A percentile compares a stretch with the other conserved stretches of the same genome.
phyloP scores from a whole-genome alignment of 1,140 invertebrate genomes.

The Polypedilum pembai region DNA sequence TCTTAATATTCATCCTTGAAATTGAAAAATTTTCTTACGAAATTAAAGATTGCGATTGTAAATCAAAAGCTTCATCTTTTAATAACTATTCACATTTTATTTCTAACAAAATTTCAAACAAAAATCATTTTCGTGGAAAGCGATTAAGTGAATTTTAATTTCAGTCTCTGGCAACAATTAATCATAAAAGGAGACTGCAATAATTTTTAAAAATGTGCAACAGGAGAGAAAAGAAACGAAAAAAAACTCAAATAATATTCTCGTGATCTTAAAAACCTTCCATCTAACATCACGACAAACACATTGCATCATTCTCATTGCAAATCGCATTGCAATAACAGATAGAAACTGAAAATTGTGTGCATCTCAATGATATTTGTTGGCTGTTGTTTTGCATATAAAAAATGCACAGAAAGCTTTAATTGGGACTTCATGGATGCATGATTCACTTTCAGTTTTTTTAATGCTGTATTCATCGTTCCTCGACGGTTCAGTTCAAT shows the following conservation, averaged over 20 bases:
- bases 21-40: too few species aligned
- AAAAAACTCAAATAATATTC: not conserved
- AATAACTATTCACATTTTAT: too few species aligned
- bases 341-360: not conserved
- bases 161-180: not conserved
- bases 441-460: conserved; percentile 26
- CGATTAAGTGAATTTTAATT: not conserved
- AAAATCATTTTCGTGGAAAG: not conserved
- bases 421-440: conserved; percentile 22
- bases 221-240: too few species aligned
- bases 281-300: not conserved
- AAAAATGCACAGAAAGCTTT: not conserved
- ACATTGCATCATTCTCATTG: not conserved
- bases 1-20: too few species aligned
- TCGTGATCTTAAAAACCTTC: conserved; percentile 11
- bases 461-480: not conserved
- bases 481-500: not conserved
- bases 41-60: too few species aligned
- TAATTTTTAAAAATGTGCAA: too few species aligned
- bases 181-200: not conserved
- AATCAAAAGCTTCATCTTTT: too few species aligned
- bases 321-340: not conserved
- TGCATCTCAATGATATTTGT: not conserved
- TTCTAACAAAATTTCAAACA: too few species aligned
- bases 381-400: too few species aligned